Evolutionary conservation across 2,888 invertebrate genomes (phyloP).

Genomic region (Cataglyphis rosenhaueri): DNA sequence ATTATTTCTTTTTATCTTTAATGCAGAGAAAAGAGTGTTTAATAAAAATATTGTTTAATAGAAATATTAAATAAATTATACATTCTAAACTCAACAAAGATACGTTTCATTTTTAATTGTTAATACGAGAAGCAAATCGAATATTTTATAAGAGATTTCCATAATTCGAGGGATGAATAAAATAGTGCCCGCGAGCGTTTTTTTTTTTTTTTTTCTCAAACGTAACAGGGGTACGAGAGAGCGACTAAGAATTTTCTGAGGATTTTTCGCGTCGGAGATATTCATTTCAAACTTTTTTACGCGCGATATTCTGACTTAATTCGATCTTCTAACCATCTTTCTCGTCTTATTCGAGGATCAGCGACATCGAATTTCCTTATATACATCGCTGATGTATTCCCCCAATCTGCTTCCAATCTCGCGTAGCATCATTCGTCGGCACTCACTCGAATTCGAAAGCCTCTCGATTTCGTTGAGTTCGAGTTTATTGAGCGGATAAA

Average conservation of each 20-base stretch:
- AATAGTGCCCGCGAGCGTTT: constrained; percentile 20
- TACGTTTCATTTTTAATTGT: constrained; percentile 10
- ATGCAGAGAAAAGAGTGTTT: not conserved
- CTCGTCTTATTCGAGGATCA: constrained; percentile 61
- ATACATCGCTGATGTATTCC: constrained; percentile 73
- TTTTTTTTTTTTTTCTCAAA: not conserved
- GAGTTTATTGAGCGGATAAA: constrained; percentile 74
- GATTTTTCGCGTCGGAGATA: constrained; percentile 31
- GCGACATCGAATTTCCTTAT: constrained; percentile 71
- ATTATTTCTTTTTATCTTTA: not conserved
- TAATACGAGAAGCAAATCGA: constrained; percentile 12
- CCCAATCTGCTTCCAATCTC: constrained; percentile 75
- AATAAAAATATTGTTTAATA: not conserved
- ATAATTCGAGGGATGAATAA: constrained; percentile 44
- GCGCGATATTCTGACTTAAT: constrained; percentile 54
- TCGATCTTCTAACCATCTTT: constrained; percentile 59
- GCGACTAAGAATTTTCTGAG: not conserved
- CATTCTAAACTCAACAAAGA: not conserved
- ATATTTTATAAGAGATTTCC: constrained; percentile 31
- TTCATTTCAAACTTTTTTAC: constrained; percentile 27
- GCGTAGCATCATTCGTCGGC: constrained; percentile 67
- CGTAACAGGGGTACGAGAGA: not conserved
- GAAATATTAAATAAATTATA: not conserved
- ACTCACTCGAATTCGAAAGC: constrained; percentile 69
- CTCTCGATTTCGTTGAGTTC: constrained; percentile 67